Conservation (phyloP, 2,113 vertebrate species). For the Leuciscus idus region DNA sequence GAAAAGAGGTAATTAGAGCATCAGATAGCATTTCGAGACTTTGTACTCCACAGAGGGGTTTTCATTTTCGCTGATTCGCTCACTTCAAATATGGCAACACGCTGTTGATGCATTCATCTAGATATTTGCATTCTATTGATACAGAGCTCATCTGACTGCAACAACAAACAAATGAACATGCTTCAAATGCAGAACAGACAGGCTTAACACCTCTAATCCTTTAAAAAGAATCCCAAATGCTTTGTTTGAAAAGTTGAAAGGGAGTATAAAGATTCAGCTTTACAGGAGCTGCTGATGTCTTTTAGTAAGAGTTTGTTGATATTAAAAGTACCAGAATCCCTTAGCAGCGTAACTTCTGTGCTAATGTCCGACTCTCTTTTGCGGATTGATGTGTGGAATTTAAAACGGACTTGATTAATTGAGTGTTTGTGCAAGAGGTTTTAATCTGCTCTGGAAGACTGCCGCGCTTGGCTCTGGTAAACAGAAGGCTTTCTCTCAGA, state of each 20-base stretch:
- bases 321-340: constrained; percentile 13
- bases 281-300: not conserved
- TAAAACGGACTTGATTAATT: constrained; percentile 53
- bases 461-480: constrained; percentile 21
- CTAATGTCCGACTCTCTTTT: constrained; percentile 38
- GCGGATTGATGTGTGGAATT: constrained; percentile 36
- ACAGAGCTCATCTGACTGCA: not conserved
- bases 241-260: not conserved
- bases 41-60: constrained; percentile 8
- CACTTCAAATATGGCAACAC: constrained; percentile 8
- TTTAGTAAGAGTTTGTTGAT: not conserved
- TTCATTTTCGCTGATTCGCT: constrained; percentile 7
- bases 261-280: not conserved
- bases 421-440: constrained; percentile 45
- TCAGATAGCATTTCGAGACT: constrained; percentile 24
- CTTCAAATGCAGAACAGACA: not conserved
- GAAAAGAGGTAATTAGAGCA: constrained; percentile 40
- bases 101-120: not conserved
- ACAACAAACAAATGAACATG: not conserved
- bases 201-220: not conserved
- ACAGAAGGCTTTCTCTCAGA: constrained; percentile 21
- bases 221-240: not conserved
- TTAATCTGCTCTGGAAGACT: constrained; percentile 37
- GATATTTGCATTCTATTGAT: constrained; percentile 17
- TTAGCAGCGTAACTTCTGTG: not conserved